Base-by-base conservation (phyloP, 2,113 vertebrate species). In the Microtus pennsylvanicus region DNA sequence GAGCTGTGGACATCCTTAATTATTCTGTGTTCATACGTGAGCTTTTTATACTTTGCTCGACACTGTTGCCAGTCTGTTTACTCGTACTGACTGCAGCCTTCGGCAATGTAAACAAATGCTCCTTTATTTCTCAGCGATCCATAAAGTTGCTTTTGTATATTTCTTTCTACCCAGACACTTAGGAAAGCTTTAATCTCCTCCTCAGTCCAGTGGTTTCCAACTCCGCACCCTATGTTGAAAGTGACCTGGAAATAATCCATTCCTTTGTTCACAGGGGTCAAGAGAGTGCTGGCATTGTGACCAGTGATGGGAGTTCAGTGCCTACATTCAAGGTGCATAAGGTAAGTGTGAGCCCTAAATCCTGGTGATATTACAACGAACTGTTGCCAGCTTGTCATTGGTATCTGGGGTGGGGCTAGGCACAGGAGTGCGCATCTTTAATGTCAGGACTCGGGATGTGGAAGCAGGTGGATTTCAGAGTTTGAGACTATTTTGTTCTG, bases 191-290 rank as follows among this genome's bases (percentile, higher is more conserved):
- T 99, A 97, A 99, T 98, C 98, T 99, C 99, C 95, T 99, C 98
- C 92, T 99, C 98, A 97, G 98, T 98, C 98, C 99, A 99, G 4
- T 99, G 98, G 98, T 99, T 99, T 94, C 98, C 98, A 94, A 98
- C 98, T 98, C 97, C 99, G 98, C 98, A 98, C 98, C 99, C 99
- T 99, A 99, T 99, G 98, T 99, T 99, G 98, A 99, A 99, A 99
- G 98, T 99, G 99, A 99, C 99, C 99, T 99, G 99, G 99, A 99
- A 99, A 99, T 99, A 3, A 42, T 42, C 42, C 42, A 42, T 42
- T 42, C 42, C 42, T 42, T 42, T 42, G 42, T 42, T 42, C 42
- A 45, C 45, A 45, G 45, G 45, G 45, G 45, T 45, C 45, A 45
- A 45, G 45, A 45, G 45, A 45, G 45, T 0, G 45, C 45, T 45